These are phyloP conservation scores for Echinops telfairi DNA, from an alignment of 2,113 vertebrate species.

Conservation along the genomic window DNA sequence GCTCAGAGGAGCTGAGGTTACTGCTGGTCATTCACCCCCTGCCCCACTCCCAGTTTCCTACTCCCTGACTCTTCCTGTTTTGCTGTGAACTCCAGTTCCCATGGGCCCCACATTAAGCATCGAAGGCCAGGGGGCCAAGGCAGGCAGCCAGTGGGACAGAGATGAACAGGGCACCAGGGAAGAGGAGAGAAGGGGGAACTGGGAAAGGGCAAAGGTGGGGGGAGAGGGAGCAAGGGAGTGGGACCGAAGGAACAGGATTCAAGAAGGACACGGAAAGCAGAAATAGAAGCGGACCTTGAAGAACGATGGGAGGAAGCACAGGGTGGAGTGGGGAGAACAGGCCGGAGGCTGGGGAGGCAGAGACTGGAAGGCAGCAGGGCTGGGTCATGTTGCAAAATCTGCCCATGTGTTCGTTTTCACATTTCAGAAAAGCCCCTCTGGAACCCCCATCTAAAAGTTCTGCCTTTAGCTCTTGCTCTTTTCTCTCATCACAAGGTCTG, in stretches of 20 bases:
- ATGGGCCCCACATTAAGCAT: conserved; percentile 70
- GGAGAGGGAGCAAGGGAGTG: neutral
- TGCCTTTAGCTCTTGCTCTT: conserved; percentile 65
- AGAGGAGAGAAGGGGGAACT: conserved; percentile 37
- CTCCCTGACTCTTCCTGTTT: conserved; percentile 82
- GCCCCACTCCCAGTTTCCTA: conserved; percentile 78
- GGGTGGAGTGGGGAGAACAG: conserved; percentile 29
- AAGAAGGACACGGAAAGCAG: conserved; percentile 50
- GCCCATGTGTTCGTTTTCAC: conserved; percentile 69
- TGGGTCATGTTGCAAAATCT: conserved; percentile 74
- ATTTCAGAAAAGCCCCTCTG: conserved; percentile 79
- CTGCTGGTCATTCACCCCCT: conserved; percentile 74
- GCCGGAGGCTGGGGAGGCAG: neutral
- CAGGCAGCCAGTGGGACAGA: conserved; percentile 64
- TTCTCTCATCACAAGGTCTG: conserved; percentile 68
- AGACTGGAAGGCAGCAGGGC: conserved; percentile 49
- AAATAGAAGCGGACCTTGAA: conserved; percentile 44
- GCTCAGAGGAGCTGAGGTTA: conserved; percentile 68
- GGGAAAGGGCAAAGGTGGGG: neutral
- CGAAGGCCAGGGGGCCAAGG: conserved; percentile 65
- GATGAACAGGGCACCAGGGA: conserved; percentile 65
- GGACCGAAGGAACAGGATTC: neutral
- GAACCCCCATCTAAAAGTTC: conserved; percentile 64
- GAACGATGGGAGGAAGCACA: conserved; percentile 64
- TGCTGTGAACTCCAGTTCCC: conserved; percentile 79